Base-by-base conservation (phyloP, 2,797 vertebrate genomes). In the Emys orbicularis region DNA sequence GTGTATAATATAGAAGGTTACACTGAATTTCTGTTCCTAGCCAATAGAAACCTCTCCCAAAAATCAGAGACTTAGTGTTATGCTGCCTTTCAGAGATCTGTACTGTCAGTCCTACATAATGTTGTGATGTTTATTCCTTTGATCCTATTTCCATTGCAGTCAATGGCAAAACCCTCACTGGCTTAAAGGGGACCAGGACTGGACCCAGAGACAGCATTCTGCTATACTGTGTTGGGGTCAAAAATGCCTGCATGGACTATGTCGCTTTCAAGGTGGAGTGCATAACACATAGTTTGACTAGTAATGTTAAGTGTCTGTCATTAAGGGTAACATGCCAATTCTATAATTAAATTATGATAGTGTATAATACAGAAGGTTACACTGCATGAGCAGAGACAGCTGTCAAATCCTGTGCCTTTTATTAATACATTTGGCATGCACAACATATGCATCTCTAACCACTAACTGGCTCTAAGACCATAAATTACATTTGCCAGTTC, bases 261-360 rank as follows among this genome's bases (percentile, higher is more conserved):
- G 27, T 56, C n/a, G 87, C 95, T 96, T 96, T 93, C 92, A 97
- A 96, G 94, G 93, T 97, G 90, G 90, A 97, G 95, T 88, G 86
- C 83, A 94, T 93, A 95, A 93, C 88, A 93, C 92, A 94, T 89
- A 94, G 79, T 94, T 98, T 92, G 86, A 87, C 91, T 95, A 88
- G 94, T 94, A 96, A 96, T 88, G 93, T 95, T 98, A 97, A 97
- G 94, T 95, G 88, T 95, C 96, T 97, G 90, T 97, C 96, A 97
- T 97, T 97, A 95, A 85, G 92, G 88, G 96, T 93, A 94, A 87
- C 90, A 94, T 97, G 96, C 91, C 93, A 93, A 96, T 87, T 97
- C 96, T 98, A 97, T 97, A 97, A 97, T 97, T 97, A 97, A 97
- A 97, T 97, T 97, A 80, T 97, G 96, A 95, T 96, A 97, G 92